Evolutionary conservation across 1,140 invertebrate genomes (phyloP), one percentile per base, ranked within the genome.

Genomic region (Nephila pilipes): DNA sequence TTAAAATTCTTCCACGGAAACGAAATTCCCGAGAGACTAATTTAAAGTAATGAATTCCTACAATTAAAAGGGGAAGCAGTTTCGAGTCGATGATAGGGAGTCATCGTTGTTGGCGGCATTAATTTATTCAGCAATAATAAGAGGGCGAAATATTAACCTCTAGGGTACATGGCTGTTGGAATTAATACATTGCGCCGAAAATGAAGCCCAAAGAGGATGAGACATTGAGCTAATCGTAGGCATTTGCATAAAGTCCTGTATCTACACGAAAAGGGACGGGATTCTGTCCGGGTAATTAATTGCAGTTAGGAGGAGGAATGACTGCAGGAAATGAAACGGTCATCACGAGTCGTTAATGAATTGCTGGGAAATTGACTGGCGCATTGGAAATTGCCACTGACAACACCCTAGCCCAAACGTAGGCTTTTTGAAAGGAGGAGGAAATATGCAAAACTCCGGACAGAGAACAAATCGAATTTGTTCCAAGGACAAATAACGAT

Each of bases 111-210:
- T 55, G 22, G 80, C n/a, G 38, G 36, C 85, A 87, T 87, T 87
- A 87, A 87, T 87, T 87, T 63, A 87, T 87, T 87, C 85, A 87
- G 85, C 29, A 87, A 87, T 87, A 87, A 87, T 87, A 87, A 87
- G 85, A 60, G 85, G 83, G 57, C 36, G 85, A 60, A 87, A 87
- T 87, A 87, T 87, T 58, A 87, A 87, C 85, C 85, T 60, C 85
- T 32, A 36, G 85, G 85, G 55, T 83, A 83, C 81, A 87, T 20
- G 85, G 54, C 55, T 32, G 55, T 29, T 54, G 32, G 57, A 87
- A 87, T 87, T 87, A 87, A 87, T 87, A 87, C 85, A 87, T 83
- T 83, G 81, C 54, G 29, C 54, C 81, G 29, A 36, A 20, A 75
- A 75, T 75, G 69, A 36, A 36, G 69, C 29, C 69, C 12, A 18